phyloP scores from a whole-genome alignment of 2,113 vertebrate genomes.

The Anguilla rostrata region DNA sequence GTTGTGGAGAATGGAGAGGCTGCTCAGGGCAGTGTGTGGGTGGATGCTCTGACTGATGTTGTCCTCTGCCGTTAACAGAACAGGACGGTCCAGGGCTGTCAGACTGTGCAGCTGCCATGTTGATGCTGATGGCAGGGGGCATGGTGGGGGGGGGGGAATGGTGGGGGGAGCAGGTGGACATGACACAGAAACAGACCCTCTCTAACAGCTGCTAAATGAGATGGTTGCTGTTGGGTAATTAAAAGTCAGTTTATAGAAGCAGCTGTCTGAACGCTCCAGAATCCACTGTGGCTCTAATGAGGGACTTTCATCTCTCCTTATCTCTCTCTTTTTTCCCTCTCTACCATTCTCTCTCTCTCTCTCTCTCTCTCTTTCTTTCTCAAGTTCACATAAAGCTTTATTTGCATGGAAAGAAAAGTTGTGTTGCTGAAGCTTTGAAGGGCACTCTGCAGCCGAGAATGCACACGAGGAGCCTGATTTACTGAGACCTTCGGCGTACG shows the following conservation, averaged over 20 bases:
- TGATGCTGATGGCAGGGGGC: too few relatives aligned
- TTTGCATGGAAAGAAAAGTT: too few relatives aligned
- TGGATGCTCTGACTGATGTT: not conserved
- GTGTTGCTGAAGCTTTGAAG: too few relatives aligned
- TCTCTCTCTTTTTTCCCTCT: not conserved
- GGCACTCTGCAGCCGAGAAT: too few relatives aligned
- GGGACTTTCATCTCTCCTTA: not conserved
- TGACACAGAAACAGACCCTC: not conserved
- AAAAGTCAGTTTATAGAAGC: slow-evolving; percentile 5
- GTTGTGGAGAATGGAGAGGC: too few relatives aligned
- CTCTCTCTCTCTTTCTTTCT: not conserved
- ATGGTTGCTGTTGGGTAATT: not conserved
- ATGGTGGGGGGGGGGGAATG: not conserved
- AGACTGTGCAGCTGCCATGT: not conserved
- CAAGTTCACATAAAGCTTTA: not conserved
- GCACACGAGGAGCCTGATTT: too few relatives aligned
- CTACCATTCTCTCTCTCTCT: not conserved
- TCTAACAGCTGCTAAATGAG: not conserved
- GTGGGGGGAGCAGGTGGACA: not conserved
- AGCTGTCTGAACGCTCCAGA: not conserved
- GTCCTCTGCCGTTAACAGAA: not conserved
- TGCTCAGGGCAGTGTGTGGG: too few relatives aligned
- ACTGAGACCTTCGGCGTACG: too few relatives aligned
- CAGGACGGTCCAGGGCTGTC: not conserved
- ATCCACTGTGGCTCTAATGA: not conserved